Evolutionary conservation across 1,140 invertebrate genomes (phyloP), one percentile per base, ranked within the genome.

Genomic region (Triops longicaudatus): DNA sequence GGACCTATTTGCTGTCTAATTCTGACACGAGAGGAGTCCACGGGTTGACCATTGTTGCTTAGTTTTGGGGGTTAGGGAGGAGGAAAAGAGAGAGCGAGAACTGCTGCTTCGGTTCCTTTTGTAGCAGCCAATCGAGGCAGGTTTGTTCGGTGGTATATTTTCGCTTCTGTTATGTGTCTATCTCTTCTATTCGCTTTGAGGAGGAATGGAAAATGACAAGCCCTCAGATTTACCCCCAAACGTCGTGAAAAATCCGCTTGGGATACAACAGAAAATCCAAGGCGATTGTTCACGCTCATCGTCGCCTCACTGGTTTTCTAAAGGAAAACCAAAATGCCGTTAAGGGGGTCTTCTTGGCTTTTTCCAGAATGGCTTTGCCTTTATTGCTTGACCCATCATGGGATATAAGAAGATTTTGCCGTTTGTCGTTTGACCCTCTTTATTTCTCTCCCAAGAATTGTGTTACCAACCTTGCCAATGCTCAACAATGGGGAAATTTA

Each of bases 141-240:
- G 50, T 63, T 63, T 63, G 50, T 63, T 63, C 50, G 50, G 17
- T 37, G 31, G 31, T 22, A 14, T 63, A 63, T 63, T 63, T 63
- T 63, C 50, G 50, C 50, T 63, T 63, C 50, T 63, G 50, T 63
- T 63, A 63, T 63, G 50, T 63, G 50, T 63, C 50, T 63, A 63
- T 63, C 50, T 63, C 14, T 22, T 63, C 50, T 63, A 4, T 37
- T 37, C 31, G 31, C 31, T 7, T 2, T 37, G 31, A 37, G 31
- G 31, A 37, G 17, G 50, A 63, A 63, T 63, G 50, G 31, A 37
- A 63, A 63, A 63, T 63, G 50, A 63, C 50, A 63, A 63, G 50
- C 50, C 50, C 50, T 63, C 50, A 63, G 22, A 63, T 63, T n/a
- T 63, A 63, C 50, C 50, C 50, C 50, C 50, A 63, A 63, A 63